A percentile compares a stretch with the other conserved stretches of the same genome.
Evolutionary conservation across 2,797 vertebrate genomes (phyloP).

Genomic region (Tauraco hartlaubi): DNA sequence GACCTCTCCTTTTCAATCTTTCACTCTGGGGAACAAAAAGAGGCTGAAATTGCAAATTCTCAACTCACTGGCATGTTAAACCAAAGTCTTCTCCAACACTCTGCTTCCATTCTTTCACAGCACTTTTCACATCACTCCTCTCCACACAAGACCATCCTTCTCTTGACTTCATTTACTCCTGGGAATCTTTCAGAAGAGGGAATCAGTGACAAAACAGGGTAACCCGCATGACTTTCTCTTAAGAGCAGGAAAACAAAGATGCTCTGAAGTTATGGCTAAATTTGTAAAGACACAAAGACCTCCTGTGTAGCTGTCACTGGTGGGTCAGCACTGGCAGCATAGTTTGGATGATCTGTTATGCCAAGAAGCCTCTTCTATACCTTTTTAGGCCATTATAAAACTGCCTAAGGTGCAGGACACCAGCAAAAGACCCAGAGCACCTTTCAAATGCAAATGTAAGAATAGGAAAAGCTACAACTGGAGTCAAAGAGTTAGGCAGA

Average conservation of each 20-base stretch:
- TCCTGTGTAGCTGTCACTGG: not conserved
- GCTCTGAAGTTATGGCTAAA: not conserved
- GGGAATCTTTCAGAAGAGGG: not conserved
- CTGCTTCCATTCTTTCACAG: not conserved
- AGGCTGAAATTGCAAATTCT: not conserved
- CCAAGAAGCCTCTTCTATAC: constrained; percentile 1
- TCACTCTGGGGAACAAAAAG: not conserved
- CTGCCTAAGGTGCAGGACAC: not conserved
- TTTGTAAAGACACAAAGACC: not conserved
- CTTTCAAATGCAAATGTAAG: constrained; percentile 38
- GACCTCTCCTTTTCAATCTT: not conserved
- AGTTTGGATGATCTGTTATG: not conserved
- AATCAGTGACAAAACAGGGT: not conserved
- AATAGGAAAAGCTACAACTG: not conserved
- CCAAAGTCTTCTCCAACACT: not conserved
- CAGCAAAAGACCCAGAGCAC: not conserved
- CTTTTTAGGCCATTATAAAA: not conserved
- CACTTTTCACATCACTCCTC: not conserved
- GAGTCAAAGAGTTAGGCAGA: constrained; percentile 14
- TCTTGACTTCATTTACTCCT: not conserved
- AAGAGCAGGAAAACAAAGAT: not conserved
- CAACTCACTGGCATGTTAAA: not conserved
- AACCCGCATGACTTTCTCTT: not conserved
- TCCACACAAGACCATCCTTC: not conserved
- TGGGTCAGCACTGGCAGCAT: not conserved